Evolutionary conservation across 2,888 invertebrate genomes (phyloP), one percentile per base, ranked within the genome.

Genomic region (Coenonympha arcania): DNA sequence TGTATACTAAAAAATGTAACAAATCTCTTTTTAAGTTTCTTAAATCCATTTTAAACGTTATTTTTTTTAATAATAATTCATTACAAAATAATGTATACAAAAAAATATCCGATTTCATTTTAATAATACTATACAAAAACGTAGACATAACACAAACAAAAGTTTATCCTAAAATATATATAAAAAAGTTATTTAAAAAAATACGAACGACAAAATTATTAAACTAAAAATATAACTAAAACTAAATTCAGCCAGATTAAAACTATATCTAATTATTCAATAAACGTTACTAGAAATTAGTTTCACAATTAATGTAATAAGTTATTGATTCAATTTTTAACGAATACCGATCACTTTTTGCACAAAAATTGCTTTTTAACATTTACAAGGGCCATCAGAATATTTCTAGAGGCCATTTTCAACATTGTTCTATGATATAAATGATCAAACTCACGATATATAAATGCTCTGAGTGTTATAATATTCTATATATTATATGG

Each of bases 221-320:
- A n/a, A n/a, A n/a, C n/a, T n/a, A n/a, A n/a, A 20, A 11, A 28
- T 19, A 28, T 18, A 19, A 16, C 8, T 31, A 20, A 11, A 42
- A 31, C 13, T 42, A 42, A 42, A 42, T 31, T 42, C 42, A 42
- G 42, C 42, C 42, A 20, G 6, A 42, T 13, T 20, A 42, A 20
- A 31, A 18, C 4, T 42, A 31, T 11, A n/a, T 41, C 28, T 28
- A 28, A 28, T 16, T 41, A 18, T 28, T 41, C 5, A 26, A 26
- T 37, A 37, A 37, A n/a, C n/a, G n/a, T n/a, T 37, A 34, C 18
- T 20, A 11, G 19, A 37, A 37, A n/a, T 19, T 37, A 20, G 9
- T 37, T 37, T 37, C 19, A 37, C 37, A 37, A 9, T 20, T 19
- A 11, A 37, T 37, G 20, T 37, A n/a, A n/a, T 37, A 20, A 3